Conservation (phyloP, 2,113 vertebrate genomes). For the Chitala chitala region DNA sequence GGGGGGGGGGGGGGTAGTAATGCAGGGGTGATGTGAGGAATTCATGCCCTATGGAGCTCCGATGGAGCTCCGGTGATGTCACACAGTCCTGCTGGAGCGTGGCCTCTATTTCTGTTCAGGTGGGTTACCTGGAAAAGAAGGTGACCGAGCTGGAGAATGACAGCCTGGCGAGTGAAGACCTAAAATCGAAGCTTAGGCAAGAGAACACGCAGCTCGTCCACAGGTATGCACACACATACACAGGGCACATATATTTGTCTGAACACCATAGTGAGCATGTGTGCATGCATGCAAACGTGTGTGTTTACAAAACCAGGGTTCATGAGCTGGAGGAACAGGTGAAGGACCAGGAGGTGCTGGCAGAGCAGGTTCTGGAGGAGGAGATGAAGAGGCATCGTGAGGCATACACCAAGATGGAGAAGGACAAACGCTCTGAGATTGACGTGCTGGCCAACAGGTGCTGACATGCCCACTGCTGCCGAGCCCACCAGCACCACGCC, state of each 20-base stretch:
- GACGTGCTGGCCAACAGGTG: conserved; percentile 83
- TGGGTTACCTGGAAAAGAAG: conserved; percentile 91
- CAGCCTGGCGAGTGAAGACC: conserved; percentile 77
- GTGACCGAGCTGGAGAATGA: conserved; percentile 92
- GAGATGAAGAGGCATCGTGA: conserved; percentile 82
- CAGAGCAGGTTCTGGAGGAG: conserved; percentile 79
- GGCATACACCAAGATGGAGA: conserved; percentile 76
- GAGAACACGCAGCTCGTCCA: conserved; percentile 93
- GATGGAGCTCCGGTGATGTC: too few species aligned
- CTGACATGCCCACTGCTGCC: not conserved
- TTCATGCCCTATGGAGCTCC: not conserved
- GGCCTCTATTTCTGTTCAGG: conserved; percentile 55
- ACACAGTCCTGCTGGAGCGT: not conserved
- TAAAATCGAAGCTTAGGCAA: conserved; percentile 90
- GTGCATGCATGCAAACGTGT: not conserved
- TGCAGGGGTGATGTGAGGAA: not conserved
- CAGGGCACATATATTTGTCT: not conserved
- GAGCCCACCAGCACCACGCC: not conserved
- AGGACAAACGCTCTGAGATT: conserved; percentile 76
- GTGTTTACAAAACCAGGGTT: conserved; percentile 62
- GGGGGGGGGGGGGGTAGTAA: not conserved
- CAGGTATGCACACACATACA: conserved; percentile 62
- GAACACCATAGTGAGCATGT: not conserved
- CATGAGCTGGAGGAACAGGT: conserved; percentile 93
- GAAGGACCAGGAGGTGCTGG: conserved; percentile 85